Evolutionary conservation across 1,140 invertebrate genomes (phyloP).

Genomic region (Leptestheria dahalacensis): DNA sequence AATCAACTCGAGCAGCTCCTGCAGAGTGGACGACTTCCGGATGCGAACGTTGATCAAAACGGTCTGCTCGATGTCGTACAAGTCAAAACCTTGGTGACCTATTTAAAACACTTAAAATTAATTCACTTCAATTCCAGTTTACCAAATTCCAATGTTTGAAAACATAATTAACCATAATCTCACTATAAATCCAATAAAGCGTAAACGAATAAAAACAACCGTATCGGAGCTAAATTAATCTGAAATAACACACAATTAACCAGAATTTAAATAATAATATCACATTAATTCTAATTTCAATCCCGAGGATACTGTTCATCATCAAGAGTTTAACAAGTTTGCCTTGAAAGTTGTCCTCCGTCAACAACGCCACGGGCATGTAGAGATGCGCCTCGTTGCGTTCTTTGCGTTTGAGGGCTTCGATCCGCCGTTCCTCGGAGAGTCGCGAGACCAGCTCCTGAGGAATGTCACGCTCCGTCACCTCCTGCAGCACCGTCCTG

Average conservation of each 20-base stretch:
- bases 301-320: no score
- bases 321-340: background rate
- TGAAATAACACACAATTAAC: no score
- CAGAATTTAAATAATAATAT: no score
- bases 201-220: background rate
- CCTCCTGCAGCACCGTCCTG: conserved; percentile 56
- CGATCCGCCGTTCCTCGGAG: conserved; percentile 85
- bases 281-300: no score
- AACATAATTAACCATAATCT: no score
- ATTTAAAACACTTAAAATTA: conserved; percentile 41
- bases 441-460: conserved; percentile 69
- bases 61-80: conserved; percentile 76
- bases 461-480: conserved; percentile 87
- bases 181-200: no score
- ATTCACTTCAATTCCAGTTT: background rate
- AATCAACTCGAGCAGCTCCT: conserved; percentile 57
- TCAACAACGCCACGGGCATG: conserved; percentile 59
- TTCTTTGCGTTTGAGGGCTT: conserved; percentile 81
- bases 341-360: conserved; percentile 3
- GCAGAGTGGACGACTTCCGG: conserved; percentile 66
- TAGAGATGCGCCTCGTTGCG: conserved; percentile 90
- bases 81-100: conserved; percentile 87
- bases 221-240: no score
- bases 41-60: conserved; percentile 59
- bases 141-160: no score